Percentiles rank a stretch among this genome's conserved stretches.
These are phyloP conservation scores for Syngnathus typhle DNA, from an alignment of 2,113 vertebrate genomes.

Conservation along the genomic window DNA sequence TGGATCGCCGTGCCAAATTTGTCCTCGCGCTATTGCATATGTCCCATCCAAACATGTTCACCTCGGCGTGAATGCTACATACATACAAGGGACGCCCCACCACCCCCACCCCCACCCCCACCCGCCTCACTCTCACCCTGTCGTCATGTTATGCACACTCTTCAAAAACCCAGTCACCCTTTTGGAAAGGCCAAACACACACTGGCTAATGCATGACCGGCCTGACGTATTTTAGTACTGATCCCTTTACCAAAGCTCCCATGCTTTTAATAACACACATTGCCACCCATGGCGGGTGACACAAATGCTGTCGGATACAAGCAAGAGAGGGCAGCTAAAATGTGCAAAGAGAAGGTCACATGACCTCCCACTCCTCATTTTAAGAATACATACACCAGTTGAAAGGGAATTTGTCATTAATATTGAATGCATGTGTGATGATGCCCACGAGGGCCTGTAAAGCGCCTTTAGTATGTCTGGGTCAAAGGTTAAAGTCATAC, in stretches of 20 bases:
- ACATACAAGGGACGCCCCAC: slow-evolving; percentile 24
- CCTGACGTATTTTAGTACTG: slow-evolving; percentile 37
- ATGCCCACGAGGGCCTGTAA: too few relatives aligned
- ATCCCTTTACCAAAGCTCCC: slow-evolving; percentile 38
- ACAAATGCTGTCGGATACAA: slow-evolving; percentile 9
- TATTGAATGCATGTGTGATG: background rate
- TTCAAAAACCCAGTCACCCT: slow-evolving; percentile 51
- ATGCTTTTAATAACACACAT: slow-evolving; percentile 40
- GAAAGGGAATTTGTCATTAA: background rate
- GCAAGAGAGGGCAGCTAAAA: background rate
- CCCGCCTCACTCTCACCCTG: slow-evolving; percentile 26
- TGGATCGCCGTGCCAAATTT: slow-evolving; percentile 32
- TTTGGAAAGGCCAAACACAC: slow-evolving; percentile 32
- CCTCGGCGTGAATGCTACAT: slow-evolving; percentile 3
- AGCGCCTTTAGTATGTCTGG: background rate
- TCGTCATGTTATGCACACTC: slow-evolving; percentile 38
- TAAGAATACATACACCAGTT: too few relatives aligned
- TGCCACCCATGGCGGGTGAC: slow-evolving; percentile 30
- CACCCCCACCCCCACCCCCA: slow-evolving; percentile 9
- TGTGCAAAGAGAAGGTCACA: background rate
- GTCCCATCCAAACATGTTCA: slow-evolving; percentile 21
- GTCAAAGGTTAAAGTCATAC: background rate
- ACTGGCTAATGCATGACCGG: slow-evolving; percentile 43
- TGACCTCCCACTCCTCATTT: background rate
- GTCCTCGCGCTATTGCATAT: background rate